These are phyloP conservation scores for Porites evermanni DNA, from an alignment of 92 coral and sea anemone genomes.

Conservation along the genomic window DNA sequence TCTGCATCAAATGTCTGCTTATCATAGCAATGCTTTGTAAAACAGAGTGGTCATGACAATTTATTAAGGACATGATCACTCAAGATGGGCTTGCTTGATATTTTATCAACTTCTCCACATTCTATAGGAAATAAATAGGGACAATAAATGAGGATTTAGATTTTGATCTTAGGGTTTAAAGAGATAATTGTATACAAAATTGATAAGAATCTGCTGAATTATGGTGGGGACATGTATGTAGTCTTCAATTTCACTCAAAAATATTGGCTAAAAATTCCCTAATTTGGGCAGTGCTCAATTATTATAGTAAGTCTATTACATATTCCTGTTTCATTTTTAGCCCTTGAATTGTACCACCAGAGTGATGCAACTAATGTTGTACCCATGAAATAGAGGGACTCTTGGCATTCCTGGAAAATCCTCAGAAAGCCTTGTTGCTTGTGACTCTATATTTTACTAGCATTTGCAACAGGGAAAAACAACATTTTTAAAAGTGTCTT, in stretches of 20 bases:
- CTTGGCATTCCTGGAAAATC: slow-evolving; percentile 24
- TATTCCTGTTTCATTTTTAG: slow-evolving; percentile 18
- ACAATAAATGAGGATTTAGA: no score
- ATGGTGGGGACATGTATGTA: slow-evolving; percentile 23
- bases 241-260: background rate
- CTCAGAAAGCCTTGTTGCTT: slow-evolving; percentile 23
- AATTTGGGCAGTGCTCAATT: slow-evolving; percentile 22
- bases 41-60: no score
- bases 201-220: slow-evolving; percentile 28
- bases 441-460: slow-evolving; percentile 11
- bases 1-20: no score
- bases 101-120: no score
- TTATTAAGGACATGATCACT: no score
- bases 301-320: slow-evolving; percentile 16
- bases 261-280: slow-evolving; percentile 23
- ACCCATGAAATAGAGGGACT: slow-evolving; percentile 16
- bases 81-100: no score
- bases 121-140: no score
- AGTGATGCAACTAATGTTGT: slow-evolving; percentile 12
- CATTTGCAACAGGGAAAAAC: slow-evolving; percentile 22
- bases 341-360: slow-evolving; percentile 16
- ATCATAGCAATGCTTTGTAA: no score
- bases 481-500: slow-evolving; percentile 26
- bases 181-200: slow-evolving; percentile 4
- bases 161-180: no score